A percentile compares a stretch with the other conserved stretches of the same genome.
phyloP scores from a whole-genome alignment of 2,113 vertebrate genomes.

The Psilopogon haemacephalus region DNA sequence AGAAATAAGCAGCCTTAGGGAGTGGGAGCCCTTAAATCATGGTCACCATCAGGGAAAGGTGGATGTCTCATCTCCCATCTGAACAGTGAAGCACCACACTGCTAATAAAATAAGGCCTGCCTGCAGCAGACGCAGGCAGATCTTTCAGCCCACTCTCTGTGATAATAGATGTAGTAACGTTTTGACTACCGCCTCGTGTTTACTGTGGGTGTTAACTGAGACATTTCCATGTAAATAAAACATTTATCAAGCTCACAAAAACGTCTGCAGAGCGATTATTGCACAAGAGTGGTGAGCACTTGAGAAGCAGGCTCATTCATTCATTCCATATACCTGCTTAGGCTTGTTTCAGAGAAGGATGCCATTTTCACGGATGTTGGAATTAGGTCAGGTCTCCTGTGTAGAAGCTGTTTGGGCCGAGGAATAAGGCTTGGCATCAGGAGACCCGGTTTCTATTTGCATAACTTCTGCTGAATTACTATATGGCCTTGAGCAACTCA shows the following conservation, averaged over 20 bases:
- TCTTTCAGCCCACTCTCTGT: constrained; percentile 48
- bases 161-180: constrained; percentile 58
- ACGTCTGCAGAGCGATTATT: constrained; percentile 45
- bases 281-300: constrained; percentile 22
- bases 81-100: fast-evolving
- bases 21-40: not conserved
- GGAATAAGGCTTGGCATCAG: constrained; percentile 43
- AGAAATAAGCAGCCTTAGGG: not conserved
- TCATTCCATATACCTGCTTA: constrained; percentile 8
- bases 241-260: constrained; percentile 49
- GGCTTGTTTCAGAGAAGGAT: constrained; percentile 24
- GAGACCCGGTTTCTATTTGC: constrained; percentile 47
- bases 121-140: not conserved
- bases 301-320: not conserved
- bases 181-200: constrained; percentile 59
- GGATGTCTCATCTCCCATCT: not conserved
- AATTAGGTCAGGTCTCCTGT: constrained; percentile 52
- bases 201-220: constrained; percentile 60
- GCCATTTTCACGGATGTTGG: not conserved
- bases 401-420: constrained; percentile 19
- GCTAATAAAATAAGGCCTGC: not conserved
- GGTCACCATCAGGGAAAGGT: not conserved
- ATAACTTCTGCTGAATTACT: constrained; percentile 52
- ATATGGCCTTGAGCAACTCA: constrained; percentile 54
- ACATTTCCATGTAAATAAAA: constrained; percentile 66